Percentiles rank a stretch among this genome's conserved stretches.
phyloP scores from a whole-genome alignment of 2,113 vertebrate species.

The Clarias macrocephalus region DNA sequence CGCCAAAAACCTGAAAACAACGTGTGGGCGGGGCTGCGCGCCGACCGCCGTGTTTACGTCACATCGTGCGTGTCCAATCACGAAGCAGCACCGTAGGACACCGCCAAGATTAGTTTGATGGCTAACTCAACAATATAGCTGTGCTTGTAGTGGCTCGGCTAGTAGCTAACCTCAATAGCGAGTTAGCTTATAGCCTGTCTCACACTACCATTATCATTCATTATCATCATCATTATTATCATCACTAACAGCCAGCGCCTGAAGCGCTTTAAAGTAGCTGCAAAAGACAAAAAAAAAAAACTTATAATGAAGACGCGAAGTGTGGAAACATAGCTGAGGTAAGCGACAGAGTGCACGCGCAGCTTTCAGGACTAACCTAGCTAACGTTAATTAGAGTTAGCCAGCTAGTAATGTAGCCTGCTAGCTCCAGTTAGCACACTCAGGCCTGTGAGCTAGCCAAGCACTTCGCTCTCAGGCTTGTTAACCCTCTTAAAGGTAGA shows the following conservation, averaged over 20 bases:
- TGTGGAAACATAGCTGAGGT: conserved; percentile 27
- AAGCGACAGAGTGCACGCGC: neutral
- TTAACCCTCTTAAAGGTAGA: neutral
- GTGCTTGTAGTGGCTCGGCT: conserved; percentile 17
- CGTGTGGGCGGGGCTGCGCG: neutral
- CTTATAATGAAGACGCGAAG: neutral
- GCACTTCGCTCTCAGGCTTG: neutral
- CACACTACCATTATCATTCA: neutral
- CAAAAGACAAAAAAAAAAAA: too few relatives aligned
- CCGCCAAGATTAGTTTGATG: conserved; percentile 69
- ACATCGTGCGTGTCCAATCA: conserved; percentile 53
- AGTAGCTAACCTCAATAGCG: conserved; percentile 27
- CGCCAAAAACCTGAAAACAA: conserved; percentile 23
- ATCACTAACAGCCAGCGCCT: neutral
- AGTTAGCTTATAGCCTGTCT: neutral
- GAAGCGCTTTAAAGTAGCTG: neutral
- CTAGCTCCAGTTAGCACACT: conserved; percentile 26
- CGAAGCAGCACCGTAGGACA: conserved; percentile 47
- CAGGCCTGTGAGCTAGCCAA: neutral
- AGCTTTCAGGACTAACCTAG: neutral
- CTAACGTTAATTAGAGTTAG: conserved; percentile 4
- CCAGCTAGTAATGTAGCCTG: conserved; percentile 26
- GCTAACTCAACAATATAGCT: conserved; percentile 39
- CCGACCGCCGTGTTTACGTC: conserved; percentile 31
- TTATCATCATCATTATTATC: neutral